phyloP scores from a whole-genome alignment of 1,140 invertebrate genomes.

The Cylas formicarius region DNA sequence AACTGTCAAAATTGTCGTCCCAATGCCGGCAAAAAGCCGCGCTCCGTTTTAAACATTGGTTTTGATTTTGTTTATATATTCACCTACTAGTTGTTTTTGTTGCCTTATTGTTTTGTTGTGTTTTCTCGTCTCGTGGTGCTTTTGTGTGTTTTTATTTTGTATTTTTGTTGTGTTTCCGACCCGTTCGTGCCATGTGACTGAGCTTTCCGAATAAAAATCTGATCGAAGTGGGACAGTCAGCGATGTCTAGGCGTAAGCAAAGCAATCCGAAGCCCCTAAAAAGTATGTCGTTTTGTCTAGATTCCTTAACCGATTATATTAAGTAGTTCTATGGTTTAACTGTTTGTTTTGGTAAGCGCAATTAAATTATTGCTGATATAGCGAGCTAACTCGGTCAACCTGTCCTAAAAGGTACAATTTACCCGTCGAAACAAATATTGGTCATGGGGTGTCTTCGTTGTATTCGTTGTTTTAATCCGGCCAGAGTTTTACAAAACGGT shows the following conservation, averaged over 20 bases:
- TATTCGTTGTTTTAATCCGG: no score
- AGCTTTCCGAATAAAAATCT: no score
- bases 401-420: no score
- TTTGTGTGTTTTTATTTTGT: constrained; percentile 23
- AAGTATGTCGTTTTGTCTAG: constrained; percentile 44
- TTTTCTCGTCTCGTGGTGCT: constrained; percentile 15
- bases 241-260: constrained; percentile 55
- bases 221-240: constrained; percentile 17
- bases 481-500: no score
- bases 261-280: constrained; percentile 56
- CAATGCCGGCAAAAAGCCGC: constrained; percentile 17
- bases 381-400: no score
- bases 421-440: no score
- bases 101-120: constrained; percentile 13
- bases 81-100: constrained; percentile 16
- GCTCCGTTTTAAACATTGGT: constrained; percentile 3
- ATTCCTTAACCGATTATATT: no score
- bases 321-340: no score
- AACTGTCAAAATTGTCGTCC: constrained; percentile 21
- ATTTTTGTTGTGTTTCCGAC: constrained; percentile 18
- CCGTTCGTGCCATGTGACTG: constrained; percentile 33
- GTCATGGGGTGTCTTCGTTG: no score
- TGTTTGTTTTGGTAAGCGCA: no score
- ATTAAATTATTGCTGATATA: no score
- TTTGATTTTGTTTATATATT: constrained; percentile 20